These are phyloP conservation scores for Chrosomus eos DNA, from an alignment of 2,797 vertebrate species.

Conservation along the genomic window DNA sequence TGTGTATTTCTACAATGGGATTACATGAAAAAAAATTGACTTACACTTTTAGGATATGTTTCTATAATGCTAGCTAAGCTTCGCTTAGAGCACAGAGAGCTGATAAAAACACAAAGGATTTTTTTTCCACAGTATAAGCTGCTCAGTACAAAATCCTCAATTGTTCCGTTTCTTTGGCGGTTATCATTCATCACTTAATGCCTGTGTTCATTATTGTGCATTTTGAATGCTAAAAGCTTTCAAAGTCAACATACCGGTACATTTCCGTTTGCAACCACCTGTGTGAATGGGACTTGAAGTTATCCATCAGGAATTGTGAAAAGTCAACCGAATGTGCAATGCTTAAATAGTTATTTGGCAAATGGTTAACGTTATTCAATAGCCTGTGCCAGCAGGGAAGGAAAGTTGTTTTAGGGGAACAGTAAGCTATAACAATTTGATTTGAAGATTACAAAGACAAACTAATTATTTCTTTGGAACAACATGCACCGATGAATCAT, in stretches of 20 bases:
- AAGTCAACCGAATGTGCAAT: neutral
- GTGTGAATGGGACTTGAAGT: neutral
- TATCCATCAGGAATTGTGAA: neutral
- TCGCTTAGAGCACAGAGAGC: constrained; percentile 7
- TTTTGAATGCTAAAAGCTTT: neutral
- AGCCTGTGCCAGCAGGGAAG: neutral
- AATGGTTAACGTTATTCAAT: neutral
- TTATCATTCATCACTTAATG: neutral
- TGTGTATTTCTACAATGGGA: neutral
- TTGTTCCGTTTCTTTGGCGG: neutral
- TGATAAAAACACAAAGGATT: constrained; percentile 1
- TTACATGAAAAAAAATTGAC: neutral
- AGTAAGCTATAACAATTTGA: neutral
- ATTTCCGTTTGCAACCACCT: neutral
- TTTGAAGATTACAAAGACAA: neutral
- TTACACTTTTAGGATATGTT: neutral
- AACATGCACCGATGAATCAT: neutral
- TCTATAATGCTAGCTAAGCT: neutral
- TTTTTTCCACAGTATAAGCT: constrained; percentile 11
- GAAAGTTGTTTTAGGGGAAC: neutral
- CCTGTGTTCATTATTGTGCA: neutral
- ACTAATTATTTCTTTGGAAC: neutral
- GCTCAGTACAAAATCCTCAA: neutral
- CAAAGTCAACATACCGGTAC: neutral
- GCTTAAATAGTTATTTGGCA: neutral